These are phyloP conservation scores for Phthorimaea operculella DNA, from an alignment of 1,140 invertebrate species.

Conservation along the genomic window DNA sequence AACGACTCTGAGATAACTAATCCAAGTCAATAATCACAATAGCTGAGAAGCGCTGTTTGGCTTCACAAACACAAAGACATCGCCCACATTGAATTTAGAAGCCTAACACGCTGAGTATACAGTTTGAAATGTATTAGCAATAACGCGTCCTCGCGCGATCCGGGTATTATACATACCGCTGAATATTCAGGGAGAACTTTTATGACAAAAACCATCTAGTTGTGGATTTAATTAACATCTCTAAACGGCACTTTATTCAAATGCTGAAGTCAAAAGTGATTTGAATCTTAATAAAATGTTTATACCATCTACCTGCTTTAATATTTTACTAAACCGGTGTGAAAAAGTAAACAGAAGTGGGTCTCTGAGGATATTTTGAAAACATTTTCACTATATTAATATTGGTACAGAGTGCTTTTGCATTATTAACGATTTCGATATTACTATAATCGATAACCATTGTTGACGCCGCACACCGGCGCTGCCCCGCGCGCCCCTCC, in stretches of 20 bases:
- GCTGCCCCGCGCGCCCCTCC: too few species aligned
- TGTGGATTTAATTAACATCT: constrained; percentile 30
- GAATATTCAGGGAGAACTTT: constrained; percentile 25
- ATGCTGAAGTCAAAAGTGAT: background rate
- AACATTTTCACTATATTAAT: background rate
- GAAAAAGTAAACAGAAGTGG: too few species aligned
- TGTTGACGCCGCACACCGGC: too few species aligned
- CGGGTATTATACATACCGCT: constrained; percentile 9
- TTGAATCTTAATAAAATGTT: background rate
- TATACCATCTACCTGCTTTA: too few species aligned
- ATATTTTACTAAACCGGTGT: too few species aligned
- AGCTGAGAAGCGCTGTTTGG: constrained; percentile 10
- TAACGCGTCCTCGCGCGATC: background rate
- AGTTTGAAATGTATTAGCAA: constrained; percentile 2
- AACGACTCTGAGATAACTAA: constrained; percentile 21
- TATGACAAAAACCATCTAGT: constrained; percentile 26
- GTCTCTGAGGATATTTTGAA: background rate
- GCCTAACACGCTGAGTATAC: background rate
- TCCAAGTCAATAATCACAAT: constrained; percentile 23
- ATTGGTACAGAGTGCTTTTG: background rate
- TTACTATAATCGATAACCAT: constrained; percentile 6
- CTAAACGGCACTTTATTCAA: too few species aligned
- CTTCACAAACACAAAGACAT: constrained; percentile 4
- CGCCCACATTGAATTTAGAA: background rate
- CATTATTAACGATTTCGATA: constrained; percentile 4